These are phyloP conservation scores for Electrona antarctica DNA, from an alignment of 2,113 vertebrate species.

Conservation along the genomic window DNA sequence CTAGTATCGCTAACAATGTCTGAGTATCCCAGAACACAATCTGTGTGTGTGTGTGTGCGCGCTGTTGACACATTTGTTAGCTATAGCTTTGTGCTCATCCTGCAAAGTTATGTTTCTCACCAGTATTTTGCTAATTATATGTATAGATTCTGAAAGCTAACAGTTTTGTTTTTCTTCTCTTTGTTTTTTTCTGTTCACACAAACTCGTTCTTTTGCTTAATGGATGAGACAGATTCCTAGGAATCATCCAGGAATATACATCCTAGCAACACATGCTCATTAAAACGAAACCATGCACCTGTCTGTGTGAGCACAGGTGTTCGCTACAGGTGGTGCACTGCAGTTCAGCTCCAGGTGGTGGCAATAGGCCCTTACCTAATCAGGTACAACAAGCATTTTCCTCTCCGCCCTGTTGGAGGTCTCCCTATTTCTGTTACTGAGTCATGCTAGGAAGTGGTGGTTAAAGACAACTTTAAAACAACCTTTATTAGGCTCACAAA, in stretches of 20 bases:
- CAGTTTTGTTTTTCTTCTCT: no score
- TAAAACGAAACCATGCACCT: slow-evolving; percentile 60
- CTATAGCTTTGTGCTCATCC: neutral
- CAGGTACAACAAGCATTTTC: slow-evolving; percentile 27
- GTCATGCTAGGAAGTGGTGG: slow-evolving; percentile 1
- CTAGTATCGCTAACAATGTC: no score
- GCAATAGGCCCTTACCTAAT: slow-evolving; percentile 70
- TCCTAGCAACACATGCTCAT: slow-evolving; percentile 41
- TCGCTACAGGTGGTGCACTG: slow-evolving; percentile 71
- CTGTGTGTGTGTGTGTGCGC: no score
- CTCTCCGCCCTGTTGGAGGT: slow-evolving; percentile 23
- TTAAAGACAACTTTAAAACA: slow-evolving; percentile 8
- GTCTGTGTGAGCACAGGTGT: slow-evolving; percentile 56
- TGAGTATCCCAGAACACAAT: no score
- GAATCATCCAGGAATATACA: slow-evolving; percentile 17
- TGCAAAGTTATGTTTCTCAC: slow-evolving; percentile 32
- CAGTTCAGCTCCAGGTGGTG: slow-evolving; percentile 74
- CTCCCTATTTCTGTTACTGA: slow-evolving; percentile 12
- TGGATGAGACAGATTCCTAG: slow-evolving; percentile 3
- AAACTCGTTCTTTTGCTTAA: no score
- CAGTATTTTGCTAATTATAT: neutral
- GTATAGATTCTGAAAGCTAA: neutral
- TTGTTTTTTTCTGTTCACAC: no score
- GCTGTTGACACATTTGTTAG: no score
- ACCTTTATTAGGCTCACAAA: slow-evolving; percentile 16